Base-by-base conservation (phyloP, 2,888 invertebrate genomes). In the Callyntrura guangdongensis region DNA sequence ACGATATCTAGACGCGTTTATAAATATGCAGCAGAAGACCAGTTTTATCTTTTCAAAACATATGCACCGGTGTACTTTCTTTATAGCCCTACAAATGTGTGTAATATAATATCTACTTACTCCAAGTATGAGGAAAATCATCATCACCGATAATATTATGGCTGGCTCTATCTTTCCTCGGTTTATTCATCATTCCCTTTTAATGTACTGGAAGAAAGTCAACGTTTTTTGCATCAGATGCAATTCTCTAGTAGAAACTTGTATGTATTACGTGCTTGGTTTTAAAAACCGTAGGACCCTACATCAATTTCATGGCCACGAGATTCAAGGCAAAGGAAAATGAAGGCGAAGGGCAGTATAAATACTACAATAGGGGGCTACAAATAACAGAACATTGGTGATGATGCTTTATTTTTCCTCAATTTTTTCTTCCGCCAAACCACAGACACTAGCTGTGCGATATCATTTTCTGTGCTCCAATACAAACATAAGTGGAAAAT, bases 141-240 rank as follows among this genome's bases (percentile, higher is more conserved):
- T 69, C 36, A 69, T 77, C 49, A 49, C 12, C 14, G 11, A 49
- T 77, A 22, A 49, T 53, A 72, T 22, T 49, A 77, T 12, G 74
- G 53, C 5, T 61, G 20, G 64, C 17, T 27, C 47, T 49, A 64
- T 84, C 74, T 59, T 77, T 84, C 61, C 72, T 82, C 47, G 86
- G 86, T 49, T 79, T 82, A 86, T 86, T 82, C 90, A 90, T 90
- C 90, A 90, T 86, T 86, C 59, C 25, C 22, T 22, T 36, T 36
- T 86, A 90, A 90, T 90, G 86, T 90, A 90, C 79, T 90, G 90
- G 90, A 90, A 90, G 90, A 72, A 64, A 81, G 90, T 90, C 86
- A 82, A 86, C 86, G n/a, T 25, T 59, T 74, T 69, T 72, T 72
- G 45, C 72, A 20, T 69, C 27, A 67, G 12, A 67, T 67, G 36